These are phyloP conservation scores for Polietes domitor DNA, from an alignment of 2,888 invertebrate genomes.

Conservation along the genomic window DNA sequence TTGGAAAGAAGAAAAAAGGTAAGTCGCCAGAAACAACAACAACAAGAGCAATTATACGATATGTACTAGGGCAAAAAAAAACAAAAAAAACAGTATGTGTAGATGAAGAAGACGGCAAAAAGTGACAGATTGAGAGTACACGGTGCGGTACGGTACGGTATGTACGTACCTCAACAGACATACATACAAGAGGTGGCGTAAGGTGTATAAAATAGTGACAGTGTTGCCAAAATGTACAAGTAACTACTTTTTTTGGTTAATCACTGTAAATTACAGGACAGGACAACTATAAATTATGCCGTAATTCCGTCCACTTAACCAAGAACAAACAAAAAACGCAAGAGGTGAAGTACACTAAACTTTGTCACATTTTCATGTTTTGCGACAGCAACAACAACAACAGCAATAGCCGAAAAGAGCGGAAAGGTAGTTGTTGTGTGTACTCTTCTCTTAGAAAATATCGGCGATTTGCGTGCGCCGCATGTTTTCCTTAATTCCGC, in stretches of 20 bases:
- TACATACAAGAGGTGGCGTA: constrained; percentile 54
- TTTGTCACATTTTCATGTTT: constrained; percentile 20
- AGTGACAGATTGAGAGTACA: constrained; percentile 61
- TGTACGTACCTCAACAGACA: constrained; percentile 9
- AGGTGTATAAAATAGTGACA: not conserved
- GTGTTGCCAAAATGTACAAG: not conserved
- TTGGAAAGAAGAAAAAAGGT: constrained; percentile 23
- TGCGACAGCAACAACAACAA: not conserved
- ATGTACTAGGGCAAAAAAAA: constrained; percentile 42
- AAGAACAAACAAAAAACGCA: not conserved
- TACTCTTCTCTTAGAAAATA: constrained; percentile 55
- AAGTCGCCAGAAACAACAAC: constrained; percentile 24
- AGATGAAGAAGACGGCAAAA: constrained; percentile 25
- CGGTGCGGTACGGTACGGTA: not conserved
- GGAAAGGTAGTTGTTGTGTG: not conserved
- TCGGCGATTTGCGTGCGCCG: constrained; percentile 63
- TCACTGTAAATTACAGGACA: not conserved
- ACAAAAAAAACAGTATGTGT: constrained; percentile 26
- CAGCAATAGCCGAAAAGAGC: not conserved
- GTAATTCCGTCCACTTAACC: not conserved
- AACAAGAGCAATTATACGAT: constrained; percentile 37
- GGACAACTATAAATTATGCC: not conserved
- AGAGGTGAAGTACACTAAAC: not conserved
- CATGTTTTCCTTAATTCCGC: constrained; percentile 52
- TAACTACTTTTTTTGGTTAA: not conserved